Base-by-base conservation (phyloP, 2,797 vertebrate genomes). In the Channallabes apus region DNA sequence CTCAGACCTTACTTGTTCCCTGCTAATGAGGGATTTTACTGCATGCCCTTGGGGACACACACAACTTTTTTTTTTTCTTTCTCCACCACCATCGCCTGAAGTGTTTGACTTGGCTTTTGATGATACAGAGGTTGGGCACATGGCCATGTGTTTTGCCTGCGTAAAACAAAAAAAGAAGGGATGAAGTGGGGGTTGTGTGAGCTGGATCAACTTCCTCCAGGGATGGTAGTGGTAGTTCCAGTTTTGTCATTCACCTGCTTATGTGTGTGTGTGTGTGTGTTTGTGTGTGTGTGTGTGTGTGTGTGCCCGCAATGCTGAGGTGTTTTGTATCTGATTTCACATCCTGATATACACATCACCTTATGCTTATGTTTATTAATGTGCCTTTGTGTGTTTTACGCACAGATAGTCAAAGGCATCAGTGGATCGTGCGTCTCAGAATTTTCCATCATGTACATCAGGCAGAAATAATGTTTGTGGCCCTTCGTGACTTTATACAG, bases 241-340 rank as follows among this genome's bases (percentile, higher is more conserved):
- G 88, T 87, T 87, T 86, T 84, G 67, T 24, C 11, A 38, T 61
- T 56, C 90, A 87, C 89, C 88, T 90, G 89, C 89, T 86, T 88
- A 88, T 89, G 82, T 88, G 76, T 85, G 69, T 87, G 68, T 84
- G n/a, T 90, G 84, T 91, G 86, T 88, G 89, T 89, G 82, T 88
- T n/a, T 84, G n/a, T 90, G 84, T 89, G 82, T 88, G 76, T 85
- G 69, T 87, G 68, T 84, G n/a, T 90, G 84, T 91, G 86, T 88
- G 89, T 89, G 82, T 88, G 80, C 75, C 83, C 88, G 87, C 20
- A 29, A 12, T 76, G 51, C 3, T 4, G 6, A 20, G 17, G 51
- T 90, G 76, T 24, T 61, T 78, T 81, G 84, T 56, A 41, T 83
- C 61, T 87, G 81, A 85, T 71, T 80, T 61, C 71, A 79, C 15